Evolutionary conservation across 2,888 invertebrate genomes (phyloP), one percentile per base, ranked within the genome.

Genomic region (Cerceris rybyensis): DNA sequence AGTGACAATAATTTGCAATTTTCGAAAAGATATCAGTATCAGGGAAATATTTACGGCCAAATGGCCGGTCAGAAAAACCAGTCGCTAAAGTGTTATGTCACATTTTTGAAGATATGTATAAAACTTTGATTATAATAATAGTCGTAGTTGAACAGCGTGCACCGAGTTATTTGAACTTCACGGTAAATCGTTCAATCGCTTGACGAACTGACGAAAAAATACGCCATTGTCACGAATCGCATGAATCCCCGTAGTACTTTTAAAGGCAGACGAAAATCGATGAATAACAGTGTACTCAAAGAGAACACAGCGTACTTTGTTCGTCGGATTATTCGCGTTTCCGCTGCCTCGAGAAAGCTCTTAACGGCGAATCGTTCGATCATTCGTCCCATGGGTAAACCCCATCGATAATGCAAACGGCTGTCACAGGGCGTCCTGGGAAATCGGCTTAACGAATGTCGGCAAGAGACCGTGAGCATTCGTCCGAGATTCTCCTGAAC

Each of bases 391-490:
- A 55, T 17, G 70, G 74, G 75, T 70, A 66, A 65, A 72, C 69
- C 61, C 66, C 67, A 82, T 82, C 82, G 78, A 83, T 83, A 83
- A 82, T 83, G 83, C 75, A 83, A 75, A 75, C 83, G 63, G 80
- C 69, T 72, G 72, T 66, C 73, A 50, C 57, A 43, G 55, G 69
- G 64, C 66, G 69, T 59, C 77, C 50, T 72, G 80, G 82, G 80
- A 83, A 83, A 83, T 83, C 80, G 82, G 82, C 77, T 82, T 83
- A 82, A 83, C 80, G 80, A 83, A 82, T 72, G 70, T 46, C 74
- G 78, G 68, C 77, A 65, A 60, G 64, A 81, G 73, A 65, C 70
- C 68, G 70, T 65, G 46, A 65, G 57, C 52, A 55, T 42, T 49
- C 59, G 49, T 58, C 63, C 63, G 55, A 70, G 69, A 74, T 46